These are phyloP conservation scores for Whitmania pigra DNA, from an alignment of 1,140 invertebrate species.

Conservation along the genomic window DNA sequence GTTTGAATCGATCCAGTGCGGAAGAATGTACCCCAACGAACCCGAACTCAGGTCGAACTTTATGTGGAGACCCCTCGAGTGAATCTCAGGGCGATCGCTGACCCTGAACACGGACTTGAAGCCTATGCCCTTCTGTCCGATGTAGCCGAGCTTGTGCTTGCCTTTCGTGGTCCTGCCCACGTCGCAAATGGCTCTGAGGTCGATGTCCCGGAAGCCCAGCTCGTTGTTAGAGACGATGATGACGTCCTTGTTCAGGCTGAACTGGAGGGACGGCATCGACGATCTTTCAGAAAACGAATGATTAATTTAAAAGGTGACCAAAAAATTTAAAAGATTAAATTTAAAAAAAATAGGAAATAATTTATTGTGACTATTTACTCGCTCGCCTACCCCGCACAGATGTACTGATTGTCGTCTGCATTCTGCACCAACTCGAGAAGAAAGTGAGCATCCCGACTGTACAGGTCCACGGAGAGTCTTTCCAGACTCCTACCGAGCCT, in stretches of 20 bases:
- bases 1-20: constrained; percentile 33
- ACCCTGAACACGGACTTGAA: constrained; percentile 44
- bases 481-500: constrained; percentile 26
- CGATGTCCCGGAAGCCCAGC: constrained; percentile 35
- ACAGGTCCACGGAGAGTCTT: constrained; percentile 40
- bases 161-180: constrained; percentile 42
- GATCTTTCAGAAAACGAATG: neutral
- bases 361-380: neutral
- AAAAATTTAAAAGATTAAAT: neutral
- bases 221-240: constrained; percentile 41
- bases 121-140: constrained; percentile 44
- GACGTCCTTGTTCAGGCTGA: constrained; percentile 32
- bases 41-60: constrained; percentile 39
- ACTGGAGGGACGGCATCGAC: constrained; percentile 33
- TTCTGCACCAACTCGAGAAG: constrained; percentile 41
- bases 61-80: constrained; percentile 42
- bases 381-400: constrained; percentile 15
- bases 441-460: constrained; percentile 43
- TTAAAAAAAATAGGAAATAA: neutral
- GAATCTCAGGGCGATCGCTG: constrained; percentile 40
- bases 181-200: constrained; percentile 42
- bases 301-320: too few relatives aligned
- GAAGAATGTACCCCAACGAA: constrained; percentile 40
- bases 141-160: constrained; percentile 41
- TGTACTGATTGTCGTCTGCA: constrained; percentile 43